phyloP scores from a whole-genome alignment of 2,888 invertebrate species.

The Leucania comma region DNA sequence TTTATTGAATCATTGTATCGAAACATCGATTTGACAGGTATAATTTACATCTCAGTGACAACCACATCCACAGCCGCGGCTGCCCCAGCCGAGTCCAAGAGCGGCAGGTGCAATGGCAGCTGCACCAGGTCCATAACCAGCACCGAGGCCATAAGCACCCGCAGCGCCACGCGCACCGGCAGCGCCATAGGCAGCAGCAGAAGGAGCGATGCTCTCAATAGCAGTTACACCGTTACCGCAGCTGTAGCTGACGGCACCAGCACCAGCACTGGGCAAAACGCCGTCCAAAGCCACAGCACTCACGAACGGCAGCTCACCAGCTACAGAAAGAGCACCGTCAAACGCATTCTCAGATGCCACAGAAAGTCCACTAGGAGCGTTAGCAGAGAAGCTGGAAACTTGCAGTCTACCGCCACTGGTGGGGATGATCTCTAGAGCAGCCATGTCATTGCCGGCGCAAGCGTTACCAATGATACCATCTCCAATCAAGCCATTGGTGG shows the following conservation, averaged over 20 bases:
- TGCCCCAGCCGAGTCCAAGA: constrained; percentile 12
- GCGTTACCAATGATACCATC: no score
- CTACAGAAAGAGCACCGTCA: constrained; percentile 68
- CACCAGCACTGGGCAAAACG: constrained; percentile 72
- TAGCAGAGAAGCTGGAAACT: constrained; percentile 18
- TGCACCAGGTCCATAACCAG: constrained; percentile 20
- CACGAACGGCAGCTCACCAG: constrained; percentile 75
- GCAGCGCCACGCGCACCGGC: constrained; percentile 3
- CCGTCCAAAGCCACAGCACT: constrained; percentile 74
- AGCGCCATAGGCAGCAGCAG: constrained; percentile 14
- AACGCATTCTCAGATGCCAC: constrained; percentile 17
- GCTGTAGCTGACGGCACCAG: constrained; percentile 71
- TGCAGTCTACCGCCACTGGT: constrained; percentile 20
- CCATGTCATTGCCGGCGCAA: neutral
- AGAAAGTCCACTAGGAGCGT: constrained; percentile 16
- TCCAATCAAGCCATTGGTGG: neutral
- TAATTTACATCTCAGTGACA: no score
- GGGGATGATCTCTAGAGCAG: constrained; percentile 12
- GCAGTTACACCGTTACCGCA: constrained; percentile 70
- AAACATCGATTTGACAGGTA: neutral
- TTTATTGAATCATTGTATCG: neutral
- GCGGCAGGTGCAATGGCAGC: constrained; percentile 14
- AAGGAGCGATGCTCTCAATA: constrained; percentile 26
- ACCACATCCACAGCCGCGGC: constrained; percentile 33
- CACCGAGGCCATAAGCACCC: neutral